Conservation (phyloP, 2,113 vertebrate species). For the Nothocercus julius region DNA sequence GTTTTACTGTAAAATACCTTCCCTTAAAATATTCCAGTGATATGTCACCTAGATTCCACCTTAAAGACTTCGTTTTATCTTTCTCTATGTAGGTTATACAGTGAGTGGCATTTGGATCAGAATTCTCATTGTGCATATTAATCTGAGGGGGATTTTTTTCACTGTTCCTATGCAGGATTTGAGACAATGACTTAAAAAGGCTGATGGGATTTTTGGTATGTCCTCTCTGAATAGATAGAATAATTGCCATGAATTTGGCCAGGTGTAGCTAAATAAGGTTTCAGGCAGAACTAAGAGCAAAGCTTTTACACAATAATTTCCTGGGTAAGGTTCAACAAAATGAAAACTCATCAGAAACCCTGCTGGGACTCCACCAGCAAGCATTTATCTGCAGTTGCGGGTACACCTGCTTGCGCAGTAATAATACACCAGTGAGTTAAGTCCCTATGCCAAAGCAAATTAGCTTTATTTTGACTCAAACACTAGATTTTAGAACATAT, state of each 20-base stretch:
- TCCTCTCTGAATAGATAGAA: conserved; percentile 59
- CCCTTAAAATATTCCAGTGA: neutral
- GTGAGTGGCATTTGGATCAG: conserved; percentile 16
- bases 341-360: conserved; percentile 81
- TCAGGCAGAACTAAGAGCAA: conserved; percentile 74
- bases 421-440: conserved; percentile 81
- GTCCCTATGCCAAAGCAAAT: conserved; percentile 79
- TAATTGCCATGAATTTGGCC: conserved; percentile 75
- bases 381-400: conserved; percentile 79
- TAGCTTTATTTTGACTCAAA: conserved; percentile 77
- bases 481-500: conserved; percentile 50
- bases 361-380: conserved; percentile 83
- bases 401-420: conserved; percentile 83
- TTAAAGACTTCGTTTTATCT: conserved; percentile 28
- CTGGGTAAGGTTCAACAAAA: conserved; percentile 81
- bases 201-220: conserved; percentile 62
- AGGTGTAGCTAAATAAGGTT: conserved; percentile 77
- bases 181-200: conserved; percentile 41
- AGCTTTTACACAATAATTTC: conserved; percentile 79
- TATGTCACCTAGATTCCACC: neutral
- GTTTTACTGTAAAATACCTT: neutral
- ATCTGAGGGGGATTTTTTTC: conserved; percentile 44
- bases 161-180: neutral
- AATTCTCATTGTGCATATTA: conserved; percentile 54
- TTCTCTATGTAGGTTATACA: conserved; percentile 32